Base-by-base conservation (phyloP, 2,113 vertebrate genomes). In the Panurus biarmicus region DNA sequence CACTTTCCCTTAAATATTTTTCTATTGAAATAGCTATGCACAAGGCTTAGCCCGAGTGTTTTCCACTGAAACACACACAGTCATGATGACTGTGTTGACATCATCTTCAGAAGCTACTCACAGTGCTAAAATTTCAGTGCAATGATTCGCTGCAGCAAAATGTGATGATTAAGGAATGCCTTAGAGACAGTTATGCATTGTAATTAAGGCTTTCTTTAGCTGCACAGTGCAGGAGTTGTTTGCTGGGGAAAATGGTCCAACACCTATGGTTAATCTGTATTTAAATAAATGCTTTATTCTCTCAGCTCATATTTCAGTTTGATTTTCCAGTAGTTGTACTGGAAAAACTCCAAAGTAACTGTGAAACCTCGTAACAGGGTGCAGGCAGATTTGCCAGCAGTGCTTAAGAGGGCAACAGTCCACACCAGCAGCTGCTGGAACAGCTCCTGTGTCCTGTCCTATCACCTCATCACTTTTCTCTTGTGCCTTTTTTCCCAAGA, bases 301-400 rank as follows among this genome's bases (percentile, higher is more conserved):
- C 66, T 85, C 66, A 65, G 89, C 58, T 92, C 29, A 0, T 89
- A 69, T 85, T 91, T 92, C 71, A 76, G 56, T 85, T 94, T 93
- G 61, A 67, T 87, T 96, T 94, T 89, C 88, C 70, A 87, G 74
- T 85, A 95, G 91, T 87, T 89, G 69, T 70, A 54, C 91, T 94
- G 89, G 87, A 94, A 92, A 82, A 89, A 33, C 38, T 89, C 94
- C 84, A 85, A 22, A 89, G 73, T 61, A 79, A 60, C 67, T 91
- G 83, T 51, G 88, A 93, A 93, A 73, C 75, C 79, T 90, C 1
- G 0, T 90, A 70, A 48, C 69, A 67, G 81, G 20, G 53, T 48
- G 45, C 14, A 76, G 45, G 86, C 83, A 77, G 76, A 77, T 95
- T 74, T 81, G 69, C 72, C 89, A 42, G 33, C 33, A 17, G 80